Conservation (phyloP, 2,797 vertebrate species). For the Myioborus melanocephalus region DNA sequence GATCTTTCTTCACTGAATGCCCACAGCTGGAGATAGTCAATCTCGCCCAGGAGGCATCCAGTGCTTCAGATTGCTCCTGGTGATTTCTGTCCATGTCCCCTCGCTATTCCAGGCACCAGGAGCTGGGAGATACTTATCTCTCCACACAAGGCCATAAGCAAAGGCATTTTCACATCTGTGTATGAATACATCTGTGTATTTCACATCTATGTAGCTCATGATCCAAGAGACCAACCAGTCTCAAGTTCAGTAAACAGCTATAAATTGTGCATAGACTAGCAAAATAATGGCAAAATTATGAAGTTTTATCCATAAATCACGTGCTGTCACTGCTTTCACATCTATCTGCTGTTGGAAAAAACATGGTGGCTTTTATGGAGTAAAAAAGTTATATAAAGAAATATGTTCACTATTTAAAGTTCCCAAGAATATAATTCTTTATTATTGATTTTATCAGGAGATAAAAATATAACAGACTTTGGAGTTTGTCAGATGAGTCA, state of each 20-base stretch:
- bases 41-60: background rate
- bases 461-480: slow-evolving; percentile 14
- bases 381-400: slow-evolving; percentile 39
- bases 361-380: background rate
- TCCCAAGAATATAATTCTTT: background rate
- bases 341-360: background rate
- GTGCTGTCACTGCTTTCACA: background rate
- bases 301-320: background rate
- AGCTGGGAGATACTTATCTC: background rate
- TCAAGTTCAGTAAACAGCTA: background rate
- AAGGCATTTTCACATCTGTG: background rate
- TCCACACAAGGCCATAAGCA: background rate
- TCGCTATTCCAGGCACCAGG: background rate
- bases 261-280: background rate
- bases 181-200: background rate
- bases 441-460: slow-evolving; percentile 32
- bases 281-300: background rate
- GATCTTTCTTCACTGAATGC: slow-evolving; percentile 37
- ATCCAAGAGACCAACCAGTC: background rate
- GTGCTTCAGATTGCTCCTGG: slow-evolving; percentile 8
- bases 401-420: background rate
- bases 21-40: slow-evolving; percentile 18
- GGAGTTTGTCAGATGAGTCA: slow-evolving; percentile 62
- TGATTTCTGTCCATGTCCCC: background rate
- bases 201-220: background rate